Evolutionary conservation across 2,888 invertebrate genomes (phyloP).

Genomic region (Gandaritis pyraliata): DNA sequence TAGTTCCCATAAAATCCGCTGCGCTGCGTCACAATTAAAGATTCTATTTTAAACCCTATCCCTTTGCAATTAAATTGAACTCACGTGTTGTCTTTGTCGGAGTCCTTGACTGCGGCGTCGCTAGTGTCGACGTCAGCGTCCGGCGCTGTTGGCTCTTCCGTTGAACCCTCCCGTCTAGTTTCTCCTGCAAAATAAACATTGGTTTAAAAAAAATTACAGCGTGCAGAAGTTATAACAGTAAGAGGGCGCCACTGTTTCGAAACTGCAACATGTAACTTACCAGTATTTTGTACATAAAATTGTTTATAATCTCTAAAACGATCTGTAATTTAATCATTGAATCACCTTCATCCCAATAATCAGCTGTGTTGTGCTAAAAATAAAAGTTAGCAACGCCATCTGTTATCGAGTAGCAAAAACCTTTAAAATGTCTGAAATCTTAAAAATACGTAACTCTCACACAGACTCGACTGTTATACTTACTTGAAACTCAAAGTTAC

Average conservation of each 20-base stretch:
- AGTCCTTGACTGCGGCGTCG: constrained; percentile 68
- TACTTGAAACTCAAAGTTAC: too few relatives aligned
- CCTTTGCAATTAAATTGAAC: constrained; percentile 6
- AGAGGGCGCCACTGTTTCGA: too few relatives aligned
- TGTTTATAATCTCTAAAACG: too few relatives aligned
- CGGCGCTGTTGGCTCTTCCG: constrained; percentile 71
- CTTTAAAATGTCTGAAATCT: neutral
- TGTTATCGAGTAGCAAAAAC: constrained; percentile 37
- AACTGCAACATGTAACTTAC: too few relatives aligned
- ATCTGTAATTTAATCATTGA: too few relatives aligned
- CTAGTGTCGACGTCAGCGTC: constrained; percentile 68
- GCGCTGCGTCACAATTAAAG: too few relatives aligned
- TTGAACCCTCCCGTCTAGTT: constrained; percentile 72
- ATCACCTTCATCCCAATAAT: too few relatives aligned
- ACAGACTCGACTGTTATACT: too few relatives aligned
- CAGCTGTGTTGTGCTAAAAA: neutral
- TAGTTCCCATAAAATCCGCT: constrained; percentile 1
- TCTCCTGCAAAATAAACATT: constrained; percentile 60
- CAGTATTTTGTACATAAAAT: too few relatives aligned
- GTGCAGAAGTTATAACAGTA: too few relatives aligned
- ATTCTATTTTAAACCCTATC: neutral
- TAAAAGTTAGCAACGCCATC: constrained; percentile 36
- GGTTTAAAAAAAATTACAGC: neutral
- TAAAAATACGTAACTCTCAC: too few relatives aligned
- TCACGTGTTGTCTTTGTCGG: constrained; percentile 69